phyloP scores from a whole-genome alignment of 1,140 invertebrate genomes.

The Heliothis virescens region DNA sequence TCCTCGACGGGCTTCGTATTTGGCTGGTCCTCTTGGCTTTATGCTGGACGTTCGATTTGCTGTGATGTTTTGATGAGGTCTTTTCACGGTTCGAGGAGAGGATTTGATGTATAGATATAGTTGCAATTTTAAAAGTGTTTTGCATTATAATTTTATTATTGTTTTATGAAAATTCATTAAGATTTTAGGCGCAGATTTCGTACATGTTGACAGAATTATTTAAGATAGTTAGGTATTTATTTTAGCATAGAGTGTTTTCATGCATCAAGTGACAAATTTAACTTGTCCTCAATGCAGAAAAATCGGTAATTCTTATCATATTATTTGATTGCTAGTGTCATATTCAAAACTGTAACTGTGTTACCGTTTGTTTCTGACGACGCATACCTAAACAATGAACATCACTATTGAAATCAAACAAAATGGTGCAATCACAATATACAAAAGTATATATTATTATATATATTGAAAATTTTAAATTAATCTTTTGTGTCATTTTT shows the following conservation, averaged over 20 bases:
- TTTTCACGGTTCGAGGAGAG: conserved; percentile 81
- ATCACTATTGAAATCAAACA: conserved; percentile 38
- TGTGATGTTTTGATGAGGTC: conserved; percentile 85
- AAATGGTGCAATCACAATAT: conserved; percentile 64
- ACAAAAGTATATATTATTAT: conserved; percentile 43
- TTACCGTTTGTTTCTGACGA: conserved; percentile 44
- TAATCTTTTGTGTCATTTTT: conserved; percentile 34
- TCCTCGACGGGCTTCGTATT: conserved; percentile 63
- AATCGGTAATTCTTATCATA: conserved; percentile 62
- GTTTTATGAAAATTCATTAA: conserved; percentile 83
- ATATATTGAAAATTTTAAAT: conserved; percentile 47
- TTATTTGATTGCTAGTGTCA: conserved; percentile 73
- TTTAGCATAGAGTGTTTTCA: conserved; percentile 85
- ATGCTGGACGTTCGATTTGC: conserved; percentile 77
- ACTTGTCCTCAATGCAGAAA: conserved; percentile 69
- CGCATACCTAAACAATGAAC: conserved; percentile 15
- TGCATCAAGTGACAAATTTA: conserved; percentile 74
- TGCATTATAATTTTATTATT: conserved; percentile 86
- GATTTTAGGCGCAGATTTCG: conserved; percentile 83
- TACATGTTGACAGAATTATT: conserved; percentile 85
- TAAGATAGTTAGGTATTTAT: conserved; percentile 86
- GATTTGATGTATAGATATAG: conserved; percentile 85
- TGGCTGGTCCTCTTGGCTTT: conserved; percentile 64
- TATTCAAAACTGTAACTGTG: conserved; percentile 63
- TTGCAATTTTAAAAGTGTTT: conserved; percentile 86